Evolutionary conservation across 2,888 invertebrate genomes (phyloP), one percentile per base, ranked within the genome.

Genomic region (Tenthredo distinguenda): DNA sequence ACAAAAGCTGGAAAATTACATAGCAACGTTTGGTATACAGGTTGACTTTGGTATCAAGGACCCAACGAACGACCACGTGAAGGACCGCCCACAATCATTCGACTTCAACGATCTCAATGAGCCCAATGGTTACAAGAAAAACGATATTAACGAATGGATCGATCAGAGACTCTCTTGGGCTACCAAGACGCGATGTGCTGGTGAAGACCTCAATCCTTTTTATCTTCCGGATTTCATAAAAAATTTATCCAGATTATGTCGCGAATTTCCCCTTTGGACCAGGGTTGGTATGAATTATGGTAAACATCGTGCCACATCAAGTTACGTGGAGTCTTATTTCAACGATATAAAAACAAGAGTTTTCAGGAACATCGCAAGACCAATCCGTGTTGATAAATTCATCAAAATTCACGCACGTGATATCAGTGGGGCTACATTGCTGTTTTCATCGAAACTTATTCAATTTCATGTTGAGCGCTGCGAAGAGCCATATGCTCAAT

Each of bases 221-320:
- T 79, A 79, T 50, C 79, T 79, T n/a, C 79, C 79, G 4, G 68
- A 83, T 62, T 65, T 83, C 15, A 68, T 65, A 43, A 40, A 71
- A 84, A 71, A 26, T 68, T 47, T 84, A n/a, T 26, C 21, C n/a
- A 77, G 26, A n/a, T 37, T 86, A 21, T 50, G 62, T 1, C 83
- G 77, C 15, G 85, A 85, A 84, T 86, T 86, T 37, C 85, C 86
- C 31, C 50, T 86, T 31, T 85, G 84, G 85, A 84, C 85, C 26
- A 34, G 12, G 18, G 85, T 85, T 31, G 65, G 71, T 21, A 34
- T 71, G 31, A 77, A 83, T 40, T 71, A 76, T 47, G 6, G 79
- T 58, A 76, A 47, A 18, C 43, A n/a, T 10, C 86, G 85, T 47
- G 85, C 85, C n/a, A 65, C 76, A 9, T 85, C 86, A 10, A 86